Percentiles rank a stretch among this genome's conserved stretches.
Conservation (phyloP, 2,113 vertebrate genomes). For the Odobenus rosmarus region DNA sequence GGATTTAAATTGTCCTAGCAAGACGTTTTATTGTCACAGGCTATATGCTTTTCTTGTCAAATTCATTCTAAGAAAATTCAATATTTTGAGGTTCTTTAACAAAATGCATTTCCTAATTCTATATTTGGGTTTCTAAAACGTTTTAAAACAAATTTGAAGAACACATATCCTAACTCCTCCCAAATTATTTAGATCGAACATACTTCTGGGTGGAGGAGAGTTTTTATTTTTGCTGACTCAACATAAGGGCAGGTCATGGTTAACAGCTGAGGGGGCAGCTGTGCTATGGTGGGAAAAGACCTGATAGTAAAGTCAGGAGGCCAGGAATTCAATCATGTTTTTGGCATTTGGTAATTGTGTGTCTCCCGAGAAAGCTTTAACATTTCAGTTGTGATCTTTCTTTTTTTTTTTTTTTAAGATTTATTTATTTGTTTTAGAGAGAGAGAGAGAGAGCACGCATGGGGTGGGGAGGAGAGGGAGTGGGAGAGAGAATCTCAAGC, state of each 20-base stretch:
- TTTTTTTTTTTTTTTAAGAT: background rate
- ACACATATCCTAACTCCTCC: background rate
- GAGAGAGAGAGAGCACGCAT: background rate
- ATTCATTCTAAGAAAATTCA: background rate
- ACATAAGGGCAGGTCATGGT: background rate
- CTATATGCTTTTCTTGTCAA: background rate
- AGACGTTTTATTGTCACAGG: background rate
- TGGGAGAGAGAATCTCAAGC: background rate
- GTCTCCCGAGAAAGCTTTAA: background rate
- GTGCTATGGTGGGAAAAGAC: background rate
- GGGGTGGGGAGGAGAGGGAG: background rate
- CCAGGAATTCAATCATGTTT: background rate
- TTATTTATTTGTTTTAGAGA: background rate
- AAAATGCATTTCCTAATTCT: background rate
- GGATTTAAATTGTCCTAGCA: background rate
- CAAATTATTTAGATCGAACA: background rate
- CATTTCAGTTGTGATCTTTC: background rate
- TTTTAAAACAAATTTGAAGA: background rate
- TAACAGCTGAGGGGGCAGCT: background rate
- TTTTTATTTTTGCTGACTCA: background rate
- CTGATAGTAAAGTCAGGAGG: background rate
- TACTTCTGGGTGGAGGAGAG: background rate
- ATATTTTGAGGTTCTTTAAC: background rate
- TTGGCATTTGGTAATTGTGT: background rate
- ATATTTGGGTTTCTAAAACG: background rate